A percentile compares a stretch with the other conserved stretches of the same genome.
Evolutionary conservation across 2,888 invertebrate species (phyloP).

Genomic region (Dicycla oo): DNA sequence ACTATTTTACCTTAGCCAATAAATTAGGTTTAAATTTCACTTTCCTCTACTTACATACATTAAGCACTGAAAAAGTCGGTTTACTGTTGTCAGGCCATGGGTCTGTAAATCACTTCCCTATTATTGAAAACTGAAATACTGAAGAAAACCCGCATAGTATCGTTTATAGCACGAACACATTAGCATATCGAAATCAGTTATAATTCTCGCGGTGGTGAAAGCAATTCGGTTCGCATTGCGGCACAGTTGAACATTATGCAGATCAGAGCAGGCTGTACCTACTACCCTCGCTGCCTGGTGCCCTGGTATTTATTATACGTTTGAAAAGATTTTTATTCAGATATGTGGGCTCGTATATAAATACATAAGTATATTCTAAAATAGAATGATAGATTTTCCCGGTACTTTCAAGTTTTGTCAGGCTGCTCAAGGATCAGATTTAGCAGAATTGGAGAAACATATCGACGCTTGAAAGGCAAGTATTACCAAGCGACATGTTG

Average conservation of each 20-base stretch:
- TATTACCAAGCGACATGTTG: too few relatives aligned
- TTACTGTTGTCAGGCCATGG: not conserved
- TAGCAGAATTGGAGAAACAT: too few relatives aligned
- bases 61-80: not conserved
- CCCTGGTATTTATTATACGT: slow-evolving; percentile 16
- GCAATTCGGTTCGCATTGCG: slow-evolving; percentile 64
- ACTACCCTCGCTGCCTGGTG: slow-evolving; percentile 1
- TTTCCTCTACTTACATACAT: not conserved
- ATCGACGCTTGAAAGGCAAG: too few relatives aligned
- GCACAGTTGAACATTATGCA: slow-evolving; percentile 55
- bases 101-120: not conserved
- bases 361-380: not conserved
- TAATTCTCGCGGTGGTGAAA: slow-evolving; percentile 47
- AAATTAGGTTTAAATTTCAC: not conserved
- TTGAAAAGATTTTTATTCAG: not conserved
- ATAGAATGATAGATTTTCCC: not conserved
- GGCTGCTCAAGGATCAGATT: too few relatives aligned
- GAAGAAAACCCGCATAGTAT: slow-evolving; percentile 22
- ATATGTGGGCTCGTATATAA: not conserved
- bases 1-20: not conserved
- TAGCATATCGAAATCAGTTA: slow-evolving; percentile 53
- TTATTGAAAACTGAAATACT: not conserved
- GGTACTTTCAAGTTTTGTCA: too few relatives aligned
- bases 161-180: slow-evolving; percentile 17
- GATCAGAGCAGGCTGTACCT: slow-evolving; percentile 35